Percentiles rank a stretch among this genome's conserved stretches.
These are phyloP conservation scores for Cyphomyrus plagiostoma DNA, from an alignment of 2,113 vertebrate species.

Conservation along the genomic window DNA sequence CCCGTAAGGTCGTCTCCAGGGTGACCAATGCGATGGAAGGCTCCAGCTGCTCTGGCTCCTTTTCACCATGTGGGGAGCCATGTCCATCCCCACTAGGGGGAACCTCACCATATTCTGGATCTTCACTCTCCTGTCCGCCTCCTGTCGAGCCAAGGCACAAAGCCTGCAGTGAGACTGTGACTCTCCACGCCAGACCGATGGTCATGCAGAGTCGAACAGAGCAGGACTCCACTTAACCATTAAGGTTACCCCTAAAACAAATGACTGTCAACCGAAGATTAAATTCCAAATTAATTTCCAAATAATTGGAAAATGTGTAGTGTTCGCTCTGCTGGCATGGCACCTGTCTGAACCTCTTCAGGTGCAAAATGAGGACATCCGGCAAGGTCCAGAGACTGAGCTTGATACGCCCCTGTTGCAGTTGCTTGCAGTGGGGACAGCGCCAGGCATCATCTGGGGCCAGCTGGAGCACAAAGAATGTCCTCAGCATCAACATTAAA, in stretches of 20 bases:
- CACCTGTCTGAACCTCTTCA: slow-evolving; percentile 94
- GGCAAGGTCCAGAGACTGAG: slow-evolving; percentile 92
- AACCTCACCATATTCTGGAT: slow-evolving; percentile 93
- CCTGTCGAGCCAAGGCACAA: slow-evolving; percentile 50
- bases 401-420: slow-evolving; percentile 95
- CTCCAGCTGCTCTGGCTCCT: slow-evolving; percentile 97
- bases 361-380: slow-evolving; percentile 89
- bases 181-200: neutral
- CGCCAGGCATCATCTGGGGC: slow-evolving; percentile 93
- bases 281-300: neutral
- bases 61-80: slow-evolving; percentile 94
- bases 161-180: neutral
- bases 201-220: neutral
- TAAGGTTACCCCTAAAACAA: neutral
- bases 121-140: slow-evolving; percentile 84
- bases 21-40: slow-evolving; percentile 87
- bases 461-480: slow-evolving; percentile 59
- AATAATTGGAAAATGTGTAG: neutral
- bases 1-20: slow-evolving; percentile 86
- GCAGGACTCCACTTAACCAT: neutral
- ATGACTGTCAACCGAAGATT: neutral
- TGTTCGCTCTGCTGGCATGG: neutral
- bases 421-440: slow-evolving; percentile 94
- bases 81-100: slow-evolving; percentile 83
- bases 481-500: neutral